These are phyloP conservation scores for Rhynchophorus ferrugineus DNA, from an alignment of 1,140 invertebrate species.

Conservation along the genomic window DNA sequence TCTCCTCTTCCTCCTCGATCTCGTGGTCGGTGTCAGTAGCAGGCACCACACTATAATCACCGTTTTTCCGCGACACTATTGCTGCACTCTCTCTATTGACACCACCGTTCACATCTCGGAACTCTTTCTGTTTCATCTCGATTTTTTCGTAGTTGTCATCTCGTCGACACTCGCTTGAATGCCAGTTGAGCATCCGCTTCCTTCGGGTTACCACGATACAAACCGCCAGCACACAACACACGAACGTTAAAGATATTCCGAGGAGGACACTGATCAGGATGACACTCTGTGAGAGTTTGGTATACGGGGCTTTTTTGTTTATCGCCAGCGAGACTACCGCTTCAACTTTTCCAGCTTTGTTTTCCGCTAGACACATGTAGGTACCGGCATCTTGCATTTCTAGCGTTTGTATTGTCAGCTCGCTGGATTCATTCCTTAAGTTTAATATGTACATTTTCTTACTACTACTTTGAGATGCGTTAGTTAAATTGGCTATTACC, in stretches of 20 bases:
- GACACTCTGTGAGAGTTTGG: constrained; percentile 45
- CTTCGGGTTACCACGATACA: constrained; percentile 50
- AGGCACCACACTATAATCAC: constrained; percentile 62
- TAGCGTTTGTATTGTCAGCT: constrained; percentile 61
- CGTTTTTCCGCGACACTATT: constrained; percentile 47
- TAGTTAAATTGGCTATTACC: constrained; percentile 44
- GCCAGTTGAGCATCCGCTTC: constrained; percentile 33
- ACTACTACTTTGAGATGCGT: constrained; percentile 34
- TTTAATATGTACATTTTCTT: constrained; percentile 47
- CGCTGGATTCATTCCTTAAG: constrained; percentile 48
- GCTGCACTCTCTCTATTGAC: constrained; percentile 33
- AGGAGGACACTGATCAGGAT: constrained; percentile 51
- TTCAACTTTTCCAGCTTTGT: constrained; percentile 65
- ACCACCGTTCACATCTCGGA: constrained; percentile 35
- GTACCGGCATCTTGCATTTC: constrained; percentile 63
- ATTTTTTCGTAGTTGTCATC: constrained; percentile 67
- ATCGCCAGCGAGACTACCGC: constrained; percentile 62
- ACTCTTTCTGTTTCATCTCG: constrained; percentile 53
- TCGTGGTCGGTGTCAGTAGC: constrained; percentile 50
- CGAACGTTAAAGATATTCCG: constrained; percentile 48
- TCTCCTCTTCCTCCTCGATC: constrained; percentile 48
- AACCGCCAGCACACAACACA: constrained; percentile 52
- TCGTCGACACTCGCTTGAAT: constrained; percentile 38
- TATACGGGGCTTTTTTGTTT: constrained; percentile 44
- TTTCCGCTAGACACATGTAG: constrained; percentile 68